Conservation (phyloP, 2,888 invertebrate species). For the Poecilobothrus nobilitatus region DNA sequence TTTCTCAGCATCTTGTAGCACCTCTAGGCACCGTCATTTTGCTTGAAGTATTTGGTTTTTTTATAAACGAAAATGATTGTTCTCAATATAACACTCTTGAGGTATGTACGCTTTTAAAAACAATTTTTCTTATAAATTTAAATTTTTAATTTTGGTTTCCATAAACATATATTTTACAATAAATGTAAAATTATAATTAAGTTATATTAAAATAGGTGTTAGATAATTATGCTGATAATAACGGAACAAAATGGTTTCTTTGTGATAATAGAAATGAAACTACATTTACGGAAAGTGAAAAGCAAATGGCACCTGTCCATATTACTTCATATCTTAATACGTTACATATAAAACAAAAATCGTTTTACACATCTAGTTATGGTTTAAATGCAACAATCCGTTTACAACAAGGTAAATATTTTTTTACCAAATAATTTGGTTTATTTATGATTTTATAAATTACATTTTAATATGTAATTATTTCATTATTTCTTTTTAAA, state of each 20-base stretch:
- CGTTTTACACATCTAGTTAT: conserved; percentile 40
- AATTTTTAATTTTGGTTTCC: background rate
- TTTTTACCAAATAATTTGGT: background rate
- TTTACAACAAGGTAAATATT: conserved; percentile 49
- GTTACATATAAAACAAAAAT: conserved; percentile 51
- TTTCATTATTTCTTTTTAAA: conserved; percentile 29
- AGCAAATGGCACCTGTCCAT: conserved; percentile 44
- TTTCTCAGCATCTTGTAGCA: conserved; percentile 50
- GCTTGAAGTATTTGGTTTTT: conserved; percentile 46
- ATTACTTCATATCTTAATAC: conserved; percentile 63
- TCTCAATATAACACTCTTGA: conserved; percentile 48
- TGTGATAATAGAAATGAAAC: conserved; percentile 41
- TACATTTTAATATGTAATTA: conserved; percentile 23
- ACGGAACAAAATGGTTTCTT: conserved; percentile 61
- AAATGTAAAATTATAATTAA: background rate
- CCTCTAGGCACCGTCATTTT: conserved; percentile 49
- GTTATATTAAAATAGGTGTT: conserved; percentile 42
- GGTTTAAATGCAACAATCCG: conserved; percentile 55
- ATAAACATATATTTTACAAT: background rate
- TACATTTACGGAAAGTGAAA: background rate
- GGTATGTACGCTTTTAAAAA: conserved; percentile 34
- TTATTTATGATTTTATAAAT: background rate
- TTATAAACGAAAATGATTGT: conserved; percentile 44
- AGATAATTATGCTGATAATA: conserved; percentile 62
- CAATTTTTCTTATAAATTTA: background rate